A percentile compares a stretch with the other conserved stretches of the same genome.
Conservation (phyloP, 23 tunicate genomes). For the Trididemnum miniatum region DNA sequence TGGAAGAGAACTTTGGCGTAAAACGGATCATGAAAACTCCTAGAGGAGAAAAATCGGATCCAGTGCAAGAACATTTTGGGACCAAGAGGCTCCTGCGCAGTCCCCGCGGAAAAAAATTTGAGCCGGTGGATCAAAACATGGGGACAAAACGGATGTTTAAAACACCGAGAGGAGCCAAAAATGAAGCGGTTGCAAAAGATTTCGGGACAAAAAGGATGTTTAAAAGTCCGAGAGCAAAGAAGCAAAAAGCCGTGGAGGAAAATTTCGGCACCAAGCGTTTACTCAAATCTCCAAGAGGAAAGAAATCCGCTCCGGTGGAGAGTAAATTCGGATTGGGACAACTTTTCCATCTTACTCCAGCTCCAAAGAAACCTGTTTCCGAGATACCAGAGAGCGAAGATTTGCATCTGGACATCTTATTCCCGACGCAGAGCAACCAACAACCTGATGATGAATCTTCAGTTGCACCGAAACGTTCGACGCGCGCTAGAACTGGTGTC, state of each 20-base stretch:
- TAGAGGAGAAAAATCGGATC: neutral
- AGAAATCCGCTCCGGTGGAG: conserved; percentile 39
- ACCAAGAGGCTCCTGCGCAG: conserved; percentile 46
- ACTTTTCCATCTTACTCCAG: no score
- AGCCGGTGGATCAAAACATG: conserved; percentile 57
- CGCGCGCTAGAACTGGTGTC: no score
- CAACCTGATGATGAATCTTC: no score
- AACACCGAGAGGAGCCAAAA: conserved; percentile 45
- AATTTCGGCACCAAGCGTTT: conserved; percentile 45
- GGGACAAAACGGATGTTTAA: conserved; percentile 52
- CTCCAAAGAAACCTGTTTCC: no score
- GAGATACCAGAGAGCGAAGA: no score
- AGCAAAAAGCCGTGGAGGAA: conserved; percentile 37
- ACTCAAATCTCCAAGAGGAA: conserved; percentile 25
- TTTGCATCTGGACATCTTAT: no score
- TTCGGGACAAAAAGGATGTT: conserved; percentile 56
- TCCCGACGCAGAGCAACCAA: no score
- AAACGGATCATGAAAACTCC: conserved; percentile 45
- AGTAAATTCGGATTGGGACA: conserved; percentile 61
- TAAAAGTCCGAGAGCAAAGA: conserved; percentile 58
- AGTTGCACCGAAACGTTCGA: no score
- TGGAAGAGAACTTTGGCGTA: conserved; percentile 57
- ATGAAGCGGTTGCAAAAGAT: conserved; percentile 26
- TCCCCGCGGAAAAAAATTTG: neutral
- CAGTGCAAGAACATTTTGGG: conserved; percentile 53